These are phyloP conservation scores for Triops cancriformis DNA, from an alignment of 1,140 invertebrate genomes.

Conservation along the genomic window DNA sequence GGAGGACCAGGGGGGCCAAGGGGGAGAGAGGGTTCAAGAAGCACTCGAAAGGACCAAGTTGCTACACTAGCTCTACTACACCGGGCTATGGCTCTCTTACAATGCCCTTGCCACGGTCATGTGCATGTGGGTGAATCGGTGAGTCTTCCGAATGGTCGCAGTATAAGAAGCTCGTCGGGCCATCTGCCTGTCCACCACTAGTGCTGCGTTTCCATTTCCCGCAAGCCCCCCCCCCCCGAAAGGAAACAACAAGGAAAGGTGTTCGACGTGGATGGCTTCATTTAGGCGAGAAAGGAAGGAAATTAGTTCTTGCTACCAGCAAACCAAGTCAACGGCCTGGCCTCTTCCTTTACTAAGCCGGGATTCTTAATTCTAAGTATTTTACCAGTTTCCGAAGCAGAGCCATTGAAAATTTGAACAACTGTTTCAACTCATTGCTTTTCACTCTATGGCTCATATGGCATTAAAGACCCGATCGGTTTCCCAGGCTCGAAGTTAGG, in stretches of 20 bases:
- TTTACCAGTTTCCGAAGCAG: too few species aligned
- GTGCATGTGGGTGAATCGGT: conserved; percentile 2
- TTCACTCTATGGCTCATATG: too few species aligned
- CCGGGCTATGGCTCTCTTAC: not conserved
- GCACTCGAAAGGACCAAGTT: not conserved
- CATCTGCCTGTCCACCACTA: not conserved
- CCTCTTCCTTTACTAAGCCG: too few species aligned
- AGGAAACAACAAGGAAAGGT: conserved; percentile 13
- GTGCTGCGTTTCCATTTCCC: not conserved
- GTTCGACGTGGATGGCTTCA: conserved; percentile 12
- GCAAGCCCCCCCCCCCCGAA: not conserved
- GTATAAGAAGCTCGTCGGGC: not conserved
- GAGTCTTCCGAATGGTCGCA: not conserved
- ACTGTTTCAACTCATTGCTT: too few species aligned
- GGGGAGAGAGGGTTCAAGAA: not conserved
- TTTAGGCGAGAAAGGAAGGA: conserved; percentile 13
- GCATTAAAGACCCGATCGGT: too few species aligned
- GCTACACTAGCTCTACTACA: not conserved
- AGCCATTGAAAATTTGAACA: too few species aligned
- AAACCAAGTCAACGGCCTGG: conserved; percentile 3
- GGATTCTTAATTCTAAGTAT: too few species aligned
- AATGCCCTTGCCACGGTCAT: conserved; percentile 9
- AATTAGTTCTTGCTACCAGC: not conserved
- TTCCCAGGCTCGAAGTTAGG: too few species aligned
- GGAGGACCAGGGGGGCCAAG: too few species aligned